Evolutionary conservation across 2,888 invertebrate genomes (phyloP).

Genomic region (Torymus tubicola): DNA sequence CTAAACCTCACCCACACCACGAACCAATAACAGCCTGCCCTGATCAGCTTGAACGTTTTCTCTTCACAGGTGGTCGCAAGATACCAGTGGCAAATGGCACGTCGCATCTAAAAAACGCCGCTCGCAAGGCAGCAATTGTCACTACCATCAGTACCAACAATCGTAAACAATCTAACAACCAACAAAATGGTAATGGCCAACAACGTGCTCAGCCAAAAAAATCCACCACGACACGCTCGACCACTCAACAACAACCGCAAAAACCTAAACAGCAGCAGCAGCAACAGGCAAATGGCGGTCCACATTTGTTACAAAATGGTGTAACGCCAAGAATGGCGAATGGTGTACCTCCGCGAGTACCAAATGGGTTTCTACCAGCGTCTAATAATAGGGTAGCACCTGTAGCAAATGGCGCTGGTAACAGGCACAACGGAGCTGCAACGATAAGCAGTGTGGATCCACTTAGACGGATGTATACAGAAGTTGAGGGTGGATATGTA

Average conservation of each 20-base stretch:
- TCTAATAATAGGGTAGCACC: conserved; percentile 65
- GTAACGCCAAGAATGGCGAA: conserved; percentile 66
- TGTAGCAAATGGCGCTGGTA: conserved; percentile 27
- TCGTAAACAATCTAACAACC: conserved; percentile 9
- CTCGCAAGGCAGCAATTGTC: neutral
- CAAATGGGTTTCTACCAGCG: conserved; percentile 65
- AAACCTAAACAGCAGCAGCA: conserved; percentile 52
- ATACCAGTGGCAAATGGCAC: conserved; percentile 27
- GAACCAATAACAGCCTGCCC: conserved; percentile 26
- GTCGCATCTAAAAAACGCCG: neutral
- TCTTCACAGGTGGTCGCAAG: conserved; percentile 27
- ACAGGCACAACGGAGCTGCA: too few species aligned
- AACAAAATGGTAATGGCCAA: conserved; percentile 42
- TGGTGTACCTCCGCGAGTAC: conserved; percentile 65
- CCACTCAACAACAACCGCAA: neutral
- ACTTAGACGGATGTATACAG: conserved; percentile 45
- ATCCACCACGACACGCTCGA: too few species aligned
- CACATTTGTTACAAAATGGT: conserved; percentile 69
- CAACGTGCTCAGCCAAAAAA: conserved; percentile 47
- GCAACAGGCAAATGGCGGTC: conserved; percentile 62
- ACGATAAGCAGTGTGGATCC: conserved; percentile 26
- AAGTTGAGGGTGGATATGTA: conserved; percentile 25
- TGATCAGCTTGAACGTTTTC: conserved; percentile 40
- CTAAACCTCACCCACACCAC: neutral
- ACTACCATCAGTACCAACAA: neutral